These are phyloP conservation scores for Polydesmus complanatus DNA, from an alignment of 2,888 invertebrate species.

Conservation along the genomic window DNA sequence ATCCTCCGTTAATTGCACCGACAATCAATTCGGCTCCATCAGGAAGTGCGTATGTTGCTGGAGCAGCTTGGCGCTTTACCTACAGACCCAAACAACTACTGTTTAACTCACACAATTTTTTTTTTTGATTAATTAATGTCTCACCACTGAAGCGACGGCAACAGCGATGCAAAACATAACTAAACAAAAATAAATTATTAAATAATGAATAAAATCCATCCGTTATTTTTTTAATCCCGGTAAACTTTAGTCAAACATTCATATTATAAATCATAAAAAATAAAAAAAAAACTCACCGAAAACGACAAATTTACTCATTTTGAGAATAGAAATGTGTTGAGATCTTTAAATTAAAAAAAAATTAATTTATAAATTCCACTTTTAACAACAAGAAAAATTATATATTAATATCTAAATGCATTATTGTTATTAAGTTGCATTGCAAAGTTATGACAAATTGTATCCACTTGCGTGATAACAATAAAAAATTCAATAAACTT, in stretches of 20 bases:
- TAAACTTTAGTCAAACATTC: neutral
- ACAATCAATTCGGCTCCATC: conserved; percentile 19
- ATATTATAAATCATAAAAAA: neutral
- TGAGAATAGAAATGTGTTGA: neutral
- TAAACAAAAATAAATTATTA: no score
- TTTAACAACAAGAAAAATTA: no score
- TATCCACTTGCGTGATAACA: no score
- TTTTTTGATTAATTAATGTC: neutral
- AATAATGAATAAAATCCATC: no score
- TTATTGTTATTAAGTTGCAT: no score
- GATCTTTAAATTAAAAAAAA: neutral
- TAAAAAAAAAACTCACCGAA: neutral
- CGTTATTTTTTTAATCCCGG: no score
- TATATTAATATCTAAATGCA: no score
- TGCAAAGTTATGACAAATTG: no score
- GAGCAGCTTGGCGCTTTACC: conserved; percentile 17
- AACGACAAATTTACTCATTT: neutral
- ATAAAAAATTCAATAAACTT: no score
- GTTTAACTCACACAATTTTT: neutral
- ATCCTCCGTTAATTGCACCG: conserved; percentile 51
- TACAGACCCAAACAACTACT: neutral
- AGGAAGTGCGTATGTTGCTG: conserved; percentile 18
- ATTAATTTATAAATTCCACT: no score
- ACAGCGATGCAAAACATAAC: neutral
- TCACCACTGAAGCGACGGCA: neutral